Percentiles rank a stretch among this genome's conserved stretches.
Conservation (phyloP, 1,140 invertebrate species). For the Drosophila nikananu region DNA sequence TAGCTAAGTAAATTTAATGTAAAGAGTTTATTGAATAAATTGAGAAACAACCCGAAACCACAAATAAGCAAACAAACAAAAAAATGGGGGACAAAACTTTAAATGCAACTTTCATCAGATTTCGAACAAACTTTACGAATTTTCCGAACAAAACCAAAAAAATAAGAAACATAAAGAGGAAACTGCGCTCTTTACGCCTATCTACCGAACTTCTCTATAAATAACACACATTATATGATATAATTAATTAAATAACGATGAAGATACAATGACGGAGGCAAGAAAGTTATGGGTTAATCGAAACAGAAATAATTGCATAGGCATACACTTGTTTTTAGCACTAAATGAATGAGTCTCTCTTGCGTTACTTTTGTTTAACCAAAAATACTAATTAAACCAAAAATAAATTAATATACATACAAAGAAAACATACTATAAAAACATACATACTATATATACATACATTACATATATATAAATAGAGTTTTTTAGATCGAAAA, state of each 20-base stretch:
- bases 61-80: slow-evolving; percentile 1
- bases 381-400: slow-evolving; percentile 50
- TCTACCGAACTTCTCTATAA: slow-evolving; percentile 61
- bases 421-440: slow-evolving; percentile 50
- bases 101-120: slow-evolving; percentile 55
- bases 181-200: slow-evolving; percentile 64
- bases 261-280: slow-evolving; percentile 36
- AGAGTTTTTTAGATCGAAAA: slow-evolving; percentile 59
- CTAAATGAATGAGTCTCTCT: slow-evolving; percentile 49
- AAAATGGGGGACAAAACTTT: slow-evolving; percentile 31
- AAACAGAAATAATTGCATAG: slow-evolving; percentile 40
- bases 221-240: slow-evolving; percentile 53
- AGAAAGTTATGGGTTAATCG: slow-evolving; percentile 17
- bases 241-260: slow-evolving; percentile 27
- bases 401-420: slow-evolving; percentile 51
- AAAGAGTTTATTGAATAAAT: slow-evolving; percentile 76
- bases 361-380: slow-evolving; percentile 56
- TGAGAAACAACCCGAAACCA: slow-evolving; percentile 52
- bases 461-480: slow-evolving; percentile 52
- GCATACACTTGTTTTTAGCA: slow-evolving; percentile 70
- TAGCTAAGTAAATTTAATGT: slow-evolving; percentile 74
- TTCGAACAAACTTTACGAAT: slow-evolving; percentile 70
- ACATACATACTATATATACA: slow-evolving; percentile 53
- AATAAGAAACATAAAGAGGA: slow-evolving; percentile 10
- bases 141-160: slow-evolving; percentile 25